Base-by-base conservation (phyloP, 2,888 invertebrate genomes). In the Hipparchia semele region DNA sequence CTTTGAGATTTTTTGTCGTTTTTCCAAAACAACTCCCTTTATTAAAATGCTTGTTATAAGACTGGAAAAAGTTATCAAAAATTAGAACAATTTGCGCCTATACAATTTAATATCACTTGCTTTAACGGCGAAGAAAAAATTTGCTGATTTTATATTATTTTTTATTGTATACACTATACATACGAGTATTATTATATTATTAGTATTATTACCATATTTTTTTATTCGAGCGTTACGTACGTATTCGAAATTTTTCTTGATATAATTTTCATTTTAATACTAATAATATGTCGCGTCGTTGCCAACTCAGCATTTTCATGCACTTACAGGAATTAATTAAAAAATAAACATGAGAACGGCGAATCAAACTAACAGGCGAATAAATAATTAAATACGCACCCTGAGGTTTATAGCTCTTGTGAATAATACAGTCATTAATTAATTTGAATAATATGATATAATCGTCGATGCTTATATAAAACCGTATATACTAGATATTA, bases 251-350 rank as follows among this genome's bases (percentile, higher is more conserved):
- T 46, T 46, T 46, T 46, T 46, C 46, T 46, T 46, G 46, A 46
- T 46, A 6, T 10, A 8, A 10, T 60, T 39, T 70, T n/a, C 54
- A 23, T 56, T 46, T 49, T 23, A 45, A n/a, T 56, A 59, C 59
- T 59, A 59, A 33, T 59, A 23, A 23, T 23, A 23, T 23, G 23
- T 23, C 23, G 33, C 33, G 13, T n/a, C n/a, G 7, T 12, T 45
- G 62, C 1, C 6, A 51, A 13, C 51, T 51, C 51, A 49, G 13
- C 23, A 23, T 53, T 53, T 65, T 8, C 65, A 9, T 65, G 53
- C 65, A 53, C 65, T 65, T 65, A 64, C 64, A 64, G 51, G 65
- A 53, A 65, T 65, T 65, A 65, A 65, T 65, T 65, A 53, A 53
- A 65, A 65, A 53, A 53, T 53, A 65, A 10, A 62, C n/a, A 23